A percentile compares a stretch with the other conserved stretches of the same genome.
phyloP scores from a whole-genome alignment of 2,888 invertebrate genomes.

The Parascotia fuliginaria region DNA sequence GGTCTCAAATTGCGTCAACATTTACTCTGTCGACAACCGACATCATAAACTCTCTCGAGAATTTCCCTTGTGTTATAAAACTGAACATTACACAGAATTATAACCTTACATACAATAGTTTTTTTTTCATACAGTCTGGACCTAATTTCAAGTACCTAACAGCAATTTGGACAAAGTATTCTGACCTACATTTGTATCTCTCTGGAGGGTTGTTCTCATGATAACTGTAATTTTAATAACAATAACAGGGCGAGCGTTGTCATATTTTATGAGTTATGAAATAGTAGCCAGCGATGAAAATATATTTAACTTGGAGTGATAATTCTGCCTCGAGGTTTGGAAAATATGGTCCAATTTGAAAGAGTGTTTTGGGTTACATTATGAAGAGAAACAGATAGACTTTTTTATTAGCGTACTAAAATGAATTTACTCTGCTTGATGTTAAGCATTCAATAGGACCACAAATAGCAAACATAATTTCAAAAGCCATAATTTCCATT shows the following conservation, averaged over 20 bases:
- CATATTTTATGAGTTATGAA: neutral
- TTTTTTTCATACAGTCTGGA: conserved; percentile 17
- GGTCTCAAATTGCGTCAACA: conserved; percentile 4
- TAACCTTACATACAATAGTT: conserved; percentile 17
- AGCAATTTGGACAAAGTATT: conserved; percentile 22
- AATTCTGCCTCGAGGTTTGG: neutral
- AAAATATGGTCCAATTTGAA: neutral
- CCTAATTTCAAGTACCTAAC: conserved; percentile 5
- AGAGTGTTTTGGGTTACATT: neutral
- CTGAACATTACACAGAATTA: conserved; percentile 9
- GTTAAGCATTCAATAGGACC: too few relatives aligned
- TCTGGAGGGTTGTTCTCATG: conserved; percentile 5
- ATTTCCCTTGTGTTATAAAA: conserved; percentile 14
- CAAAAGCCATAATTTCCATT: too few relatives aligned
- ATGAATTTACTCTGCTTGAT: too few relatives aligned
- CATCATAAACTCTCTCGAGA: conserved; percentile 13
- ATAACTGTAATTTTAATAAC: conserved; percentile 22
- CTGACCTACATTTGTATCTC: conserved; percentile 10
- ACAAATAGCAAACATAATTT: too few relatives aligned
- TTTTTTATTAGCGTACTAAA: too few relatives aligned
- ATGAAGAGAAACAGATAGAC: too few relatives aligned
- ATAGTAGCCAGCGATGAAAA: neutral
- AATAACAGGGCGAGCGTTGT: conserved; percentile 12
- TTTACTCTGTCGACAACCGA: neutral
- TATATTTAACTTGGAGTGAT: neutral